Conservation (phyloP, 1,140 invertebrate genomes). For the Nasonia longicornis region DNA sequence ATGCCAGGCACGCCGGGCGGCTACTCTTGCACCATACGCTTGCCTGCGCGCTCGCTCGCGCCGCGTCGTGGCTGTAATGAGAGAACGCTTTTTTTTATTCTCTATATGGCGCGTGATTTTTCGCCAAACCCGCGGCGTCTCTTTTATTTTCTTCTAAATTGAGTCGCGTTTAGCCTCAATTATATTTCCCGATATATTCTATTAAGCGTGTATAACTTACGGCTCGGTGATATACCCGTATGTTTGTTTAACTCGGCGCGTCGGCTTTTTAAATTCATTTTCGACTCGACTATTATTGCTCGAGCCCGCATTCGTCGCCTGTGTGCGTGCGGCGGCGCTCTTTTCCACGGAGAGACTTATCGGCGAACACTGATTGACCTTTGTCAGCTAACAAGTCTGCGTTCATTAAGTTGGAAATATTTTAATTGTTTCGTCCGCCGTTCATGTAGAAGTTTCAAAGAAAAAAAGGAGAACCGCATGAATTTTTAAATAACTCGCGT, state of each 20-base stretch:
- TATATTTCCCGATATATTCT: not conserved
- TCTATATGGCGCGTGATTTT: not conserved
- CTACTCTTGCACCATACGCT: not conserved
- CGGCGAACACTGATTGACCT: constrained; percentile 19
- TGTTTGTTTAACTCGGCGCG: not conserved
- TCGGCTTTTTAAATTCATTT: constrained; percentile 16
- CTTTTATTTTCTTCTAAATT: not conserved
- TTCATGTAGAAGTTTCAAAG: too few relatives aligned
- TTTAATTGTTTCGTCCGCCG: too few relatives aligned
- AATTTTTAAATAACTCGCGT: not conserved
- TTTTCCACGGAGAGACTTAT: not conserved
- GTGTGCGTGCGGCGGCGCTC: not conserved
- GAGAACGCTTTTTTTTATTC: not conserved
- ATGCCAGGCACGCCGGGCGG: not conserved
- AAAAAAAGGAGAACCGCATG: too few relatives aligned
- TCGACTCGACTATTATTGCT: not conserved
- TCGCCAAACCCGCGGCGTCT: not conserved
- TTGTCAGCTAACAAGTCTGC: constrained; percentile 12
- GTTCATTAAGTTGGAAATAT: constrained; percentile 2
- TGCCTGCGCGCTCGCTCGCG: too few relatives aligned
- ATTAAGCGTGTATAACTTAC: too few relatives aligned
- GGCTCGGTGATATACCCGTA: not conserved
- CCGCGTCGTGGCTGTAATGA: not conserved
- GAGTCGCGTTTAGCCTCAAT: not conserved
- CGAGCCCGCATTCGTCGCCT: constrained; percentile 17